Evolutionary conservation across 2,113 vertebrate genomes (phyloP).

Genomic region (Gasterosteus nipponicus): DNA sequence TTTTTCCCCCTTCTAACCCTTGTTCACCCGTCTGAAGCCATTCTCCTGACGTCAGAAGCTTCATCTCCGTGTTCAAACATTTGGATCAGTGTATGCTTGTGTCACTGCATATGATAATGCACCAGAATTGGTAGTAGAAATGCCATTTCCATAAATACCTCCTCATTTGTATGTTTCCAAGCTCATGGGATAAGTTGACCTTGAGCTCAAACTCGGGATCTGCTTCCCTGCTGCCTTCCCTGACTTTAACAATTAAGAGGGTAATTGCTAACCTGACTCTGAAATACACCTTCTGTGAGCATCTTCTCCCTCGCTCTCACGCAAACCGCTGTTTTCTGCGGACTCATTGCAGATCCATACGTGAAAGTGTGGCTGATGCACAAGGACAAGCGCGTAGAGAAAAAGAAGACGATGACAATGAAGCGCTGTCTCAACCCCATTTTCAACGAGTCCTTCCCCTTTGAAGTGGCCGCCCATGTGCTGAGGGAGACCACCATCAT

Average conservation of each 20-base stretch:
- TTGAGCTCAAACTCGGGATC: constrained; percentile 66
- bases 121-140: constrained; percentile 46
- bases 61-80: constrained; percentile 40
- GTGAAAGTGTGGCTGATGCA: constrained; percentile 99
- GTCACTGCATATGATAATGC: constrained; percentile 1
- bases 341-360: constrained; percentile 88
- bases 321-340: constrained; percentile 36
- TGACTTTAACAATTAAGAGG: constrained; percentile 62
- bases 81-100: constrained; percentile 23
- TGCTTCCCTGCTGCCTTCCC: constrained; percentile 45
- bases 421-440: constrained; percentile 97
- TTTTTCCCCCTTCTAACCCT: constrained; percentile 3
- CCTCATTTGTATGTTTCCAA: constrained; percentile 67
- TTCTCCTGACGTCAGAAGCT: constrained; percentile 32
- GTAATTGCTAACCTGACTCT: constrained; percentile 71
- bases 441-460: constrained; percentile 98
- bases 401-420: constrained; percentile 98
- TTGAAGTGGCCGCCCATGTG: constrained; percentile 95
- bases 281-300: constrained; percentile 34
- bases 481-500: constrained; percentile 98
- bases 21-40: constrained; percentile 8
- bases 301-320: constrained; percentile 19
- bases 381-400: constrained; percentile 98
- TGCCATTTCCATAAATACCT: constrained; percentile 72
- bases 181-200: constrained; percentile 67